A percentile compares a stretch with the other conserved stretches of the same genome.
Evolutionary conservation across 30 jellyfish, hydroid and myxozoan genomes (phyloP).

Genomic region (Morbakka virulenta): DNA sequence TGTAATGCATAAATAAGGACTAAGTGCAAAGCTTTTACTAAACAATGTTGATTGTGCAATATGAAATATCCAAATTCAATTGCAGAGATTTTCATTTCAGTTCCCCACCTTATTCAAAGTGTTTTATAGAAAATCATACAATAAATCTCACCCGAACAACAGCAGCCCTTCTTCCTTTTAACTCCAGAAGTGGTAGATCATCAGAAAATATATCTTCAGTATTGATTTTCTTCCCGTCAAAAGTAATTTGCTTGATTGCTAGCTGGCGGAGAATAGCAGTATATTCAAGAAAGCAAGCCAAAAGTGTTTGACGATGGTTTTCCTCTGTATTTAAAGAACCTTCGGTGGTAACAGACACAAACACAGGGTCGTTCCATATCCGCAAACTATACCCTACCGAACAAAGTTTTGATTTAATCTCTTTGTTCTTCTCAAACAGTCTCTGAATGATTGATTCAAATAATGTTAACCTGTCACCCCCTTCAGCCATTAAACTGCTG

Average conservation of each 20-base stretch:
- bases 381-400: slow-evolving; percentile 27
- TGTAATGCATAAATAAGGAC: too few species aligned
- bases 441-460: background rate
- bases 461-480: too few species aligned
- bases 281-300: slow-evolving; percentile 52
- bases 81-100: too few species aligned
- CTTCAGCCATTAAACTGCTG: too few species aligned
- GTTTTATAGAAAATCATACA: background rate
- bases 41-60: too few species aligned
- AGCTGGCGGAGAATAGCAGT: slow-evolving; percentile 47
- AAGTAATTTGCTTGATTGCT: slow-evolving; percentile 28
- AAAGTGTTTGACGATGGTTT: slow-evolving; percentile 61
- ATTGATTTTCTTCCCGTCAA: slow-evolving; percentile 51
- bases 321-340: slow-evolving; percentile 71
- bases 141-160: slow-evolving; percentile 50
- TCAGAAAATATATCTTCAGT: slow-evolving; percentile 64
- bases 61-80: too few species aligned
- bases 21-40: too few species aligned
- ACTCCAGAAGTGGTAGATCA: slow-evolving; percentile 54
- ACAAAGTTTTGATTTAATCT: slow-evolving; percentile 10
- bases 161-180: slow-evolving; percentile 75
- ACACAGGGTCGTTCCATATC: slow-evolving; percentile 39
- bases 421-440: slow-evolving; percentile 30
- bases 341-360: slow-evolving; percentile 39
- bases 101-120: too few species aligned